phyloP scores from a whole-genome alignment of 2,797 vertebrate genomes.

The Thalassophryne amazonica region DNA sequence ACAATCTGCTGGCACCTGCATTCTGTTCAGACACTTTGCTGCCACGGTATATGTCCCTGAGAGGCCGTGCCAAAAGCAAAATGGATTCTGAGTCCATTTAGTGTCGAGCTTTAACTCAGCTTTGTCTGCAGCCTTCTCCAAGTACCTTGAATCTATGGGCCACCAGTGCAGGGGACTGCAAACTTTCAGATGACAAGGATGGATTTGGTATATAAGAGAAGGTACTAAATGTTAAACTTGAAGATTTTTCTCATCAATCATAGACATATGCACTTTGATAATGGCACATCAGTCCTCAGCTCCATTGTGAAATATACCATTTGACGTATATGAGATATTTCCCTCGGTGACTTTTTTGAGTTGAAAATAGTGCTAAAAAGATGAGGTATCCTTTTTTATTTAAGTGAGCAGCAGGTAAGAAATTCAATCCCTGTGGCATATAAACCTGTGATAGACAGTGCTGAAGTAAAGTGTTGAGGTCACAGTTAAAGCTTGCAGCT shows the following conservation, averaged over 20 bases:
- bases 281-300: slow-evolving; percentile 2
- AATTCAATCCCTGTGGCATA: slow-evolving; percentile 50
- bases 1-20: slow-evolving; percentile 44
- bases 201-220: slow-evolving; percentile 19
- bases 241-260: slow-evolving; percentile 27
- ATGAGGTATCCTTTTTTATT: not conserved
- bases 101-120: slow-evolving; percentile 29
- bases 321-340: slow-evolving; percentile 24
- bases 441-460: slow-evolving; percentile 46
- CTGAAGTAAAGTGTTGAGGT: slow-evolving; percentile 56
- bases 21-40: slow-evolving; percentile 24
- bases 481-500: slow-evolving; percentile 46
- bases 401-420: slow-evolving; percentile 43
- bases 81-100: slow-evolving; percentile 26
- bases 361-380: slow-evolving; percentile 21
- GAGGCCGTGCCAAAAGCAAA: slow-evolving; percentile 39
- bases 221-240: slow-evolving; percentile 13
- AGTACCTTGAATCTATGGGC: slow-evolving; percentile 17
- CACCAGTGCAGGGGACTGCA: slow-evolving; percentile 11
- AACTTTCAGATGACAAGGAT: slow-evolving; percentile 25
- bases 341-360: slow-evolving; percentile 49
- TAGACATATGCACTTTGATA: slow-evolving; percentile 1
- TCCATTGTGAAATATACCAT: slow-evolving; percentile 18
- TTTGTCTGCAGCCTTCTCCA: slow-evolving; percentile 23
- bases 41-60: slow-evolving; percentile 44